Conservation (phyloP, 1,140 invertebrate genomes). For the Leptoteleia sp. region DNA sequence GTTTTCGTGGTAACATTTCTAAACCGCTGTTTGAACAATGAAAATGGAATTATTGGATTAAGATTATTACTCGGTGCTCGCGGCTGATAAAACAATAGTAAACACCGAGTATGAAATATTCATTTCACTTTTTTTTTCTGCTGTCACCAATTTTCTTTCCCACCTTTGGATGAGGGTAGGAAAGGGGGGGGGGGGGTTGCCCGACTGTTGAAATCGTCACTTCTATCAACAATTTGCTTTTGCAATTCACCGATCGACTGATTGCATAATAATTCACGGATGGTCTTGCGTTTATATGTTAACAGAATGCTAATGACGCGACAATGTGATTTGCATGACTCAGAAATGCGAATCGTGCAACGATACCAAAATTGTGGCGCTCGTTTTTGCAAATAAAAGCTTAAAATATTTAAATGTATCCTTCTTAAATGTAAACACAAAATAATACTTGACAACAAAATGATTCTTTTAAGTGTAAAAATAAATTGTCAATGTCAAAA, state of each 20-base stretch:
- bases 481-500: no score
- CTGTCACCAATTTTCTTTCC: no score
- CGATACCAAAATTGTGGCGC: conserved; percentile 8
- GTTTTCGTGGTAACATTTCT: conserved; percentile 13
- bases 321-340: conserved; percentile 51
- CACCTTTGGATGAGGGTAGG: no score
- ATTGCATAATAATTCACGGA: conserved; percentile 46
- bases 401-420: no score
- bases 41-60: conserved; percentile 33
- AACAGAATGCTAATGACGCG: conserved; percentile 48
- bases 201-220: conserved; percentile 22
- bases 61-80: conserved; percentile 20
- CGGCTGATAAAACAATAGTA: conserved; percentile 24
- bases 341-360: conserved; percentile 15
- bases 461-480: no score
- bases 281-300: conserved; percentile 41
- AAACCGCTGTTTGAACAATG: conserved; percentile 17
- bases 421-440: no score
- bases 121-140: neutral
- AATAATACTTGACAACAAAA: no score
- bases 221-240: conserved; percentile 46
- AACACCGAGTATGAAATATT: conserved; percentile 1
- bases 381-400: neutral
- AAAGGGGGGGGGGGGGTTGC: neutral
- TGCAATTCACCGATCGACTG: conserved; percentile 27